phyloP scores from a whole-genome alignment of 2,888 invertebrate species.

The Hermaeophaga mercurialis region DNA sequence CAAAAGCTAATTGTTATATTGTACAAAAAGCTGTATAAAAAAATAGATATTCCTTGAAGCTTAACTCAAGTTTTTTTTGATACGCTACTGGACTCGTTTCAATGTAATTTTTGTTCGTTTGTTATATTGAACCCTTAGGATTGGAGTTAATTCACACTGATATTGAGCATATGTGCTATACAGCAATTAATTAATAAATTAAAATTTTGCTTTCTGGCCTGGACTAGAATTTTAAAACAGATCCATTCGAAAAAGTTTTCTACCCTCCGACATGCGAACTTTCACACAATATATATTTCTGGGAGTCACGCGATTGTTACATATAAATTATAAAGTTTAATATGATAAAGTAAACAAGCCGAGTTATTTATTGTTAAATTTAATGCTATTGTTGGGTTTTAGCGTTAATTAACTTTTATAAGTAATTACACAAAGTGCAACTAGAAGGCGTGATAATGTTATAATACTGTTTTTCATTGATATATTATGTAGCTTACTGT shows the following conservation, averaged over 20 bases:
- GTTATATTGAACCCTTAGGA: slow-evolving; percentile 37
- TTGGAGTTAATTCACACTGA: slow-evolving; percentile 35
- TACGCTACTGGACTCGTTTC: background rate
- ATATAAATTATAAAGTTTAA: slow-evolving; percentile 27
- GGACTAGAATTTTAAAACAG: slow-evolving; percentile 16
- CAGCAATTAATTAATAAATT: slow-evolving; percentile 36
- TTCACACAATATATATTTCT: slow-evolving; percentile 19
- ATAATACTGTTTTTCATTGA: no score
- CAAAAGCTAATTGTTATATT: no score
- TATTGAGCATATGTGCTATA: slow-evolving; percentile 27
- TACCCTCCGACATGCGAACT: slow-evolving; percentile 15
- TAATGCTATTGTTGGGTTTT: slow-evolving; percentile 19
- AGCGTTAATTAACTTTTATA: slow-evolving; percentile 23
- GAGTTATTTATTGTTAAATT: slow-evolving; percentile 25
- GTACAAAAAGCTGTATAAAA: no score
- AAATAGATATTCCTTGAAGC: no score
- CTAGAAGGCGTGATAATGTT: slow-evolving; percentile 5
- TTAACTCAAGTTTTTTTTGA: no score
- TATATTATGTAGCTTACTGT: no score
- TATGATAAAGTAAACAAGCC: slow-evolving; percentile 24
- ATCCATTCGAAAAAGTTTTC: slow-evolving; percentile 5
- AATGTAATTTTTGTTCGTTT: slow-evolving; percentile 28
- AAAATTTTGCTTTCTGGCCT: slow-evolving; percentile 15
- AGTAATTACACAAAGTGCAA: slow-evolving; percentile 23
- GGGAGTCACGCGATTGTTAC: slow-evolving; percentile 19